phyloP scores from a whole-genome alignment of 2,113 vertebrate genomes.

The Chelonoidis abingdonii region DNA sequence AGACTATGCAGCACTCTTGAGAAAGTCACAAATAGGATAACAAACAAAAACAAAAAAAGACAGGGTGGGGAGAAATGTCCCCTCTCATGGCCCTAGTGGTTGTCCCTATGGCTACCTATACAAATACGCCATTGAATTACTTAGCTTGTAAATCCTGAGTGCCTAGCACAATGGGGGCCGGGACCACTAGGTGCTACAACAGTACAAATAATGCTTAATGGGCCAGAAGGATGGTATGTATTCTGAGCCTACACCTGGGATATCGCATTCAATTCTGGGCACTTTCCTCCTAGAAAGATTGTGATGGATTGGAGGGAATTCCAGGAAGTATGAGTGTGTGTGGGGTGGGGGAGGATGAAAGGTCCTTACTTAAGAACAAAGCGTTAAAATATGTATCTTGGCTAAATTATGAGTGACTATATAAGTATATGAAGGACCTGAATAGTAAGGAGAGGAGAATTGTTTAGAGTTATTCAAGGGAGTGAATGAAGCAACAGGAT shows the following conservation, averaged over 20 bases:
- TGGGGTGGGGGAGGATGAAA: neutral
- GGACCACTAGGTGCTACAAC: neutral
- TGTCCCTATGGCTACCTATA: neutral
- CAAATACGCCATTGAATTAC: neutral
- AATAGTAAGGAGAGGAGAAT: neutral
- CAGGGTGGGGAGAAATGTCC: accelerated
- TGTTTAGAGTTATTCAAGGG: neutral
- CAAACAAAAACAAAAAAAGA: neutral
- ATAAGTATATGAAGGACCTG: neutral
- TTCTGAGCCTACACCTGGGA: neutral
- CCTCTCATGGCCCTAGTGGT: neutral
- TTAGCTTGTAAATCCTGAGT: neutral
- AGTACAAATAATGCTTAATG: neutral
- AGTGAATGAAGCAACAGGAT: neutral
- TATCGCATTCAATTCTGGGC: neutral
- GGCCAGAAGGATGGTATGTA: neutral
- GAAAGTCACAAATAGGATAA: neutral
- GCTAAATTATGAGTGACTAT: neutral
- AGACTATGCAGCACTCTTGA: neutral
- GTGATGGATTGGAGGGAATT: neutral
- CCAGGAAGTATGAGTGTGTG: neutral
- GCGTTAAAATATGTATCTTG: neutral
- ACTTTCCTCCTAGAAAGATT: neutral
- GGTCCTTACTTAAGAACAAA: neutral
- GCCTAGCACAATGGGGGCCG: neutral